Base-by-base conservation (phyloP, 2,888 invertebrate genomes). In the Euplagia quadripunctaria region DNA sequence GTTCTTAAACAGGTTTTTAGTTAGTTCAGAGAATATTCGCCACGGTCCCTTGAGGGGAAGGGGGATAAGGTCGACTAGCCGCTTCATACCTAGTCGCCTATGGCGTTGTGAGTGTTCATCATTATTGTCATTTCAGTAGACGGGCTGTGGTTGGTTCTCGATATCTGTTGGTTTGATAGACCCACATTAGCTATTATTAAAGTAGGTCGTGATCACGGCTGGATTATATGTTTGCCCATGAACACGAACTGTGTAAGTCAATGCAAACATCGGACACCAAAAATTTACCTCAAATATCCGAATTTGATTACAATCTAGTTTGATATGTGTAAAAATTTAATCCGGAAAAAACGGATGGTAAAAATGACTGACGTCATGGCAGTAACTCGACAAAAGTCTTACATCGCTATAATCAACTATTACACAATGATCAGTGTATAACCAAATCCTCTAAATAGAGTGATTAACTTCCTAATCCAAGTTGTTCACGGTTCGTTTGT, bases 401-500 rank as follows among this genome's bases (percentile, higher is more conserved):
- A 31, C 8, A 31, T 31, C 12, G 12, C 3, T 61, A 8, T 52
- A 52, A 17, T 52, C 52, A 7, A 52, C 12, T 52, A 14, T 31
- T 31, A 12, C 5, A 49, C n/a, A 49, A 65, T 16, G 46, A 65
- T 65, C 65, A 20, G 3, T 12, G 0, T 31, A 20, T 12, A 31
- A 58, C 42, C 9, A 43, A 51, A 49, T 49, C 49, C 31, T 69
- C 61, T 9, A 55, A 49, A 61, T 61, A 46, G 17, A 68, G 72
- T 68, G 65, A 79, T 81, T 74, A 75, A 72, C 76, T 76, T 63
- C 20, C 46, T 73, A 78, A 81, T 78, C 64, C 12, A 43, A 70
- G 64, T 73, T 69, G 64, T 76, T 79, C 73, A 81, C 79, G 80
- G 75, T 76, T 78, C 75, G 77, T 67, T 65, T 69, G 69, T 73